A percentile compares a stretch with the other conserved stretches of the same genome.
Evolutionary conservation across 2,888 invertebrate genomes (phyloP).

Genomic region (Neoaliturus tenellus): DNA sequence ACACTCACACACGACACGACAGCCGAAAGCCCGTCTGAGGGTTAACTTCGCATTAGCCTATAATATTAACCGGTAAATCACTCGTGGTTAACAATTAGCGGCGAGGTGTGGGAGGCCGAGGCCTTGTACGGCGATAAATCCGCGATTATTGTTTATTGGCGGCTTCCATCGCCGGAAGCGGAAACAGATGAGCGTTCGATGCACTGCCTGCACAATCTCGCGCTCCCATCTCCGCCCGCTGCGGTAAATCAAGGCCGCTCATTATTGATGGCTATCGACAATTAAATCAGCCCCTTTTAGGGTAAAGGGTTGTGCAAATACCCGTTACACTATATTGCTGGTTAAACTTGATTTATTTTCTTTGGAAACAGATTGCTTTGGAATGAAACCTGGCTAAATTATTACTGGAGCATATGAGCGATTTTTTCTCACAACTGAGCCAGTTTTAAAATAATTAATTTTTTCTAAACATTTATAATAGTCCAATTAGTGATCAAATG

Average conservation of each 20-base stretch:
- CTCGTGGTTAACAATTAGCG: conserved; percentile 8
- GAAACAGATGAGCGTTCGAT: not conserved
- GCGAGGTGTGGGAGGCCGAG: conserved; percentile 12
- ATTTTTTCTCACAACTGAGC: too few relatives aligned
- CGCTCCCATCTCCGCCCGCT: not conserved
- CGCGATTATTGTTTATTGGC: conserved; percentile 14
- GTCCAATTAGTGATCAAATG: too few relatives aligned
- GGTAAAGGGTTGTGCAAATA: not conserved
- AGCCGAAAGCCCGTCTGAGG: not conserved
- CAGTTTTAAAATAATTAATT: too few relatives aligned
- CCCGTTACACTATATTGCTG: not conserved
- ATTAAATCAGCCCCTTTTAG: not conserved
- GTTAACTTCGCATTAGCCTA: not conserved
- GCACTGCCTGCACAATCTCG: not conserved
- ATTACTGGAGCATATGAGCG: too few relatives aligned
- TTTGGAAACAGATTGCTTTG: too few relatives aligned
- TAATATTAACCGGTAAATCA: conserved; percentile 1
- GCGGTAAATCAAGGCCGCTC: not conserved
- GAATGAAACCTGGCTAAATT: too few relatives aligned
- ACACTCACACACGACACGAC: too few relatives aligned
- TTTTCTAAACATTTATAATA: too few relatives aligned
- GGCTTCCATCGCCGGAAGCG: conserved; percentile 20
- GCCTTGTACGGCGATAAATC: not conserved
- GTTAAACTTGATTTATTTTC: too few relatives aligned
- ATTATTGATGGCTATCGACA: not conserved